Conservation (phyloP, 1,140 invertebrate species). For the Aleiodes sp. region DNA sequence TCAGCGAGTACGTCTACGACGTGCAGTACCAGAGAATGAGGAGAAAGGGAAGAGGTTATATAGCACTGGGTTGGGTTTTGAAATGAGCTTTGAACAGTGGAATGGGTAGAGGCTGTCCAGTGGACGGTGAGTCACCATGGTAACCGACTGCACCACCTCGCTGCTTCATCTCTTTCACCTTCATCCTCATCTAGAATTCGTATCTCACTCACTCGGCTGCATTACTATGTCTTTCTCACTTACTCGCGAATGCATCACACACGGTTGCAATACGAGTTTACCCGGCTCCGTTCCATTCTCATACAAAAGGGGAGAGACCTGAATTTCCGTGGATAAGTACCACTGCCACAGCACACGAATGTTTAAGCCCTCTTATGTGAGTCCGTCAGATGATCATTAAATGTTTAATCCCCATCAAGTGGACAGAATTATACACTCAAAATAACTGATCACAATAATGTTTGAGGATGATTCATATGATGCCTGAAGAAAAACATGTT, state of each 20-base stretch:
- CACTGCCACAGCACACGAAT: constrained; percentile 9
- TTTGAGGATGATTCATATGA: constrained; percentile 1
- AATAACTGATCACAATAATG: constrained; percentile 5
- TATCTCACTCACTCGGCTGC: constrained; percentile 51
- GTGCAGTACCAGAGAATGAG: constrained; percentile 35
- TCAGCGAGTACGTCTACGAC: constrained; percentile 34
- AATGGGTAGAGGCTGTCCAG: constrained; percentile 59
- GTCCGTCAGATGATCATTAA: constrained; percentile 19
- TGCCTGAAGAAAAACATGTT: too few relatives aligned
- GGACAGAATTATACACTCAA: constrained; percentile 16
- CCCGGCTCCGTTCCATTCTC: background rate
- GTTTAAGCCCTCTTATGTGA: constrained; percentile 9
- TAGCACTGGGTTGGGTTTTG: constrained; percentile 29
- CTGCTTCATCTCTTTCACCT: constrained; percentile 28
- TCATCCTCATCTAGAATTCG: constrained; percentile 21
- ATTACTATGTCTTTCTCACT: constrained; percentile 48
- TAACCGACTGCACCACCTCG: constrained; percentile 64
- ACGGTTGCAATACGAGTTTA: constrained; percentile 11
- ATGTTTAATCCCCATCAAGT: constrained; percentile 18
- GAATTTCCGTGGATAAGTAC: constrained; percentile 20
- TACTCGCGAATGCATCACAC: constrained; percentile 7
- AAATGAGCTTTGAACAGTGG: constrained; percentile 40
- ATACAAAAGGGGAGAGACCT: background rate
- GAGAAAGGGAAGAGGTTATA: constrained; percentile 31
- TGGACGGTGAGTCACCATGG: constrained; percentile 64